A percentile compares a stretch with the other conserved stretches of the same genome.
These are phyloP conservation scores for Anthopleura sola DNA, from an alignment of 64 coral and sea anemone genomes.

Conservation along the genomic window DNA sequence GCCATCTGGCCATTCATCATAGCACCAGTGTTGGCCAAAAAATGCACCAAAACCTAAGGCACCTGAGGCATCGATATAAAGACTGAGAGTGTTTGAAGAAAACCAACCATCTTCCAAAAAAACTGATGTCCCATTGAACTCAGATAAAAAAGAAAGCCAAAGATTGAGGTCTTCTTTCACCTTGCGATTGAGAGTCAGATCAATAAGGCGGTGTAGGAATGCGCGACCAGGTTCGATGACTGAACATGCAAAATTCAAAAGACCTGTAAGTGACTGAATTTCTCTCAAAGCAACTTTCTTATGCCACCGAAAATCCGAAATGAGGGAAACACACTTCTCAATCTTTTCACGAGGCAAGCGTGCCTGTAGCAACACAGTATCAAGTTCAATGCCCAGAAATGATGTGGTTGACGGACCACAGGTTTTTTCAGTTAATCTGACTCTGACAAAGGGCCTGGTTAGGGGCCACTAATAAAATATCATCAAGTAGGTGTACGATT, in stretches of 20 bases:
- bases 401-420: background rate
- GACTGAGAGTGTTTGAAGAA: conserved; percentile 18
- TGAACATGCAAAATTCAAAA: conserved; percentile 44
- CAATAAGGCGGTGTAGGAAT: conserved; percentile 31
- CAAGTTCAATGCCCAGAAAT: conserved; percentile 32
- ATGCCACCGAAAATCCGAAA: conserved; percentile 8
- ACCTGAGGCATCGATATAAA: conserved; percentile 21
- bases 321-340: background rate
- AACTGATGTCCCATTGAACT: conserved; percentile 40
- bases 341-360: background rate
- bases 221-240: conserved; percentile 33
- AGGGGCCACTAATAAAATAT: conserved; percentile 22
- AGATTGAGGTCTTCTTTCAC: conserved; percentile 24
- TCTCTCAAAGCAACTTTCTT: conserved; percentile 35
- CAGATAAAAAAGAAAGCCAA: conserved; percentile 30
- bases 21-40: conserved; percentile 9
- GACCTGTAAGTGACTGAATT: conserved; percentile 30
- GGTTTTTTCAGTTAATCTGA: conserved; percentile 26
- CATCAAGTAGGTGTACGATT: conserved; percentile 35
- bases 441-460: conserved; percentile 15
- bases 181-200: conserved; percentile 12
- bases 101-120: conserved; percentile 38
- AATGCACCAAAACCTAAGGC: conserved; percentile 14
- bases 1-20: background rate
- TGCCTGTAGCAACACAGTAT: conserved; percentile 1